Conservation (phyloP, 2,113 vertebrate genomes). For the Phyllostomus discolor region DNA sequence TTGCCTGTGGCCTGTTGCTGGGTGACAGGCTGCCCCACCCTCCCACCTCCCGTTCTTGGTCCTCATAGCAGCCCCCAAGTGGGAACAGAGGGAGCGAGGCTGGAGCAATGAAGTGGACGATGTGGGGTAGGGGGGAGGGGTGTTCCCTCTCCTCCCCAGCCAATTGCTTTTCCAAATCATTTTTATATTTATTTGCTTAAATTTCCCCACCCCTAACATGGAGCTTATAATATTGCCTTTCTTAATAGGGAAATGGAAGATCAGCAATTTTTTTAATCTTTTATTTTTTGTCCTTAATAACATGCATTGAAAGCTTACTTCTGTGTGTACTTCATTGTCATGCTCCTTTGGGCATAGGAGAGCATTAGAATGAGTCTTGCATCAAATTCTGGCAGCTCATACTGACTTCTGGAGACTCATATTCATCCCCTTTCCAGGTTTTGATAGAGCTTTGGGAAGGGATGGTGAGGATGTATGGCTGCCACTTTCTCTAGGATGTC, state of each 20-base stretch:
- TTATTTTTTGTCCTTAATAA: background rate
- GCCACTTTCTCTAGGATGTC: background rate
- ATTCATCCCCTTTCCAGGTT: background rate
- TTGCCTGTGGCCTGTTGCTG: background rate
- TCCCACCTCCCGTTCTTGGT: background rate
- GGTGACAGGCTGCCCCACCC: background rate
- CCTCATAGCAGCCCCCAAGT: background rate
- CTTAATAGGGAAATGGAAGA: background rate
- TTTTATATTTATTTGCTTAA: constrained; percentile 5
- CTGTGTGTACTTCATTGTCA: background rate
- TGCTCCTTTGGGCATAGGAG: background rate
- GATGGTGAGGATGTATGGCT: background rate
- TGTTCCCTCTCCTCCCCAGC: background rate
- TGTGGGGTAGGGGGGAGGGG: no score
- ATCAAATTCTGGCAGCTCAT: background rate
- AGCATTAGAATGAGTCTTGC: background rate
- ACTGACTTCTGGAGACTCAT: background rate
- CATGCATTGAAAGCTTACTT: background rate
- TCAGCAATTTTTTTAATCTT: background rate
- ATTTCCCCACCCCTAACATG: background rate
- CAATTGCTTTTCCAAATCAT: background rate
- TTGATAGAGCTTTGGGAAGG: background rate
- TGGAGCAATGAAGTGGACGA: accelerated
- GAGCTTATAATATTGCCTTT: background rate
- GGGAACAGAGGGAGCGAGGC: background rate